phyloP scores from a whole-genome alignment of 1,140 invertebrate species.

The Apis florea region DNA sequence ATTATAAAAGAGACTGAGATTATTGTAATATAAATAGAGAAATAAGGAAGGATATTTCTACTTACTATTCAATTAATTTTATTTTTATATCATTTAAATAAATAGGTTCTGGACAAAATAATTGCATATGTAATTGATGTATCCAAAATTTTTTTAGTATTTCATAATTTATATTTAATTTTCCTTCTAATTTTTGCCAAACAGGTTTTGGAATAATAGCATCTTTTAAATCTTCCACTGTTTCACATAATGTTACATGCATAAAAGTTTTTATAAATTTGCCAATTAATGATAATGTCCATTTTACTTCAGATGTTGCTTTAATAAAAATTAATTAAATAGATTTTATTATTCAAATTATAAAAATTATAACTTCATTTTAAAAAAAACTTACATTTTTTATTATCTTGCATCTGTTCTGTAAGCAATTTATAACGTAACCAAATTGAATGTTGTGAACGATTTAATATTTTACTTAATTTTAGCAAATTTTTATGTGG shows the following conservation, averaged over 20 bases:
- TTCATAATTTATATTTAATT: conserved; percentile 59
- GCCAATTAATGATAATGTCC: conserved; percentile 43
- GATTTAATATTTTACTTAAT: conserved; percentile 57
- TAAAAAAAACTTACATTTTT: conserved; percentile 3
- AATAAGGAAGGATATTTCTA: conserved; percentile 17
- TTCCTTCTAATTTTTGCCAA: conserved; percentile 69
- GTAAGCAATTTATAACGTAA: conserved; percentile 51
- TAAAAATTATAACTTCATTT: not conserved
- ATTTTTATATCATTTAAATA: conserved; percentile 72
- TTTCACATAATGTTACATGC: conserved; percentile 55
- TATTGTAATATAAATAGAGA: not conserved
- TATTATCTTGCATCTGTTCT: conserved; percentile 1
- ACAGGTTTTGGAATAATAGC: conserved; percentile 62
- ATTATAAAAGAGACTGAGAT: not conserved
- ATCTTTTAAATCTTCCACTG: conserved; percentile 71
- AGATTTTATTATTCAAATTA: not conserved
- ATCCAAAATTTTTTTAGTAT: conserved; percentile 68
- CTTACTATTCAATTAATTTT: conserved; percentile 74
- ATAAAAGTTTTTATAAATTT: conserved; percentile 66
- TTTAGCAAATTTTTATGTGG: conserved; percentile 36
- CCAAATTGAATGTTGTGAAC: conserved; percentile 53
- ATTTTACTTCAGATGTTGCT: conserved; percentile 30
- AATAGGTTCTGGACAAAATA: conserved; percentile 68
- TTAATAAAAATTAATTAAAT: conserved; percentile 13
- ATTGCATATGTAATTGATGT: conserved; percentile 70